Conservation (phyloP, 2,797 vertebrate genomes). For the Microtus obscurus region DNA sequence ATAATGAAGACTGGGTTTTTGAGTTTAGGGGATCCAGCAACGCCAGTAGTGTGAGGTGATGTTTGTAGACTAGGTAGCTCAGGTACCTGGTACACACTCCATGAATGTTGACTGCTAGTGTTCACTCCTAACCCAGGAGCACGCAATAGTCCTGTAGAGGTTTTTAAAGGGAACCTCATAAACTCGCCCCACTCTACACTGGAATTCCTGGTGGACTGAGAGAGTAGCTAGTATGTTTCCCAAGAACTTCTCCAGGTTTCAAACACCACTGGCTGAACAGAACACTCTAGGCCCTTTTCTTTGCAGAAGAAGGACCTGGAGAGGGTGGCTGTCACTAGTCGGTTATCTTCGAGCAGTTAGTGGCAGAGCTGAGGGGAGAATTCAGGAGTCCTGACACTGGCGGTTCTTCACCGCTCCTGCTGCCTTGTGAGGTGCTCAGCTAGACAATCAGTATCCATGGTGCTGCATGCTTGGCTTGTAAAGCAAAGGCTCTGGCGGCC, state of each 20-base stretch:
- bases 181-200: not conserved
- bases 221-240: not conserved
- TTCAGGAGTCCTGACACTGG: not conserved
- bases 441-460: conserved; percentile 25
- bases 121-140: not conserved
- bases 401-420: not conserved
- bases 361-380: not conserved
- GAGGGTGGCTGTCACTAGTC: not conserved
- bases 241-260: not conserved
- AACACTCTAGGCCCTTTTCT: not conserved
- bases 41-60: not conserved
- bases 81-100: conserved; percentile 38
- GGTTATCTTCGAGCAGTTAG: not conserved
- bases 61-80: conserved; percentile 5
- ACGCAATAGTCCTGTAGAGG: not conserved
- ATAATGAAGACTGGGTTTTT: conserved; percentile 19
- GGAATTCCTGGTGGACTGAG: not conserved
- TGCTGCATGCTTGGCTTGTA: not conserved
- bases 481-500: conserved; percentile 44
- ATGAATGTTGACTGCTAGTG: not conserved
- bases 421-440: conserved; percentile 49
- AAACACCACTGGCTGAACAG: not conserved
- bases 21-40: not conserved
- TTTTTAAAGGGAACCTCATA: not conserved
- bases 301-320: not conserved